Base-by-base conservation (phyloP, 1,140 invertebrate genomes). In the Cyclina sinensis region DNA sequence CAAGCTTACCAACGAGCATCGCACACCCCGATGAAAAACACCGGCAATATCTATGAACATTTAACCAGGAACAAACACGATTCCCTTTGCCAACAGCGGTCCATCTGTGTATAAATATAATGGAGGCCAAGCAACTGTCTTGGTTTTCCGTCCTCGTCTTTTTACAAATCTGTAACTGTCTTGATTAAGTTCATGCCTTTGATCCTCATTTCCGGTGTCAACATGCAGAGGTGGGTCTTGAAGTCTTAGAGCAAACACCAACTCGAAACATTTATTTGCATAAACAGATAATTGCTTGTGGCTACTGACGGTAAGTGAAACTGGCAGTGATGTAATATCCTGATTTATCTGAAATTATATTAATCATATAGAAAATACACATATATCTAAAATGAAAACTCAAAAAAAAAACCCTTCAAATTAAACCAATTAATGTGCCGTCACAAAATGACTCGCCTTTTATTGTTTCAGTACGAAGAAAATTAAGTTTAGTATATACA, bases 251-350 rank as follows among this genome's bases (percentile, higher is more conserved):
- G 37, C 24, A 46, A 59, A 82, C 1, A n/a, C 12, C 21, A 82
- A 11, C n/a, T 82, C 57, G 11, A 82, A 82, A 65, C 79, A 82
- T 82, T 82, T 82, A 24, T 62, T 82, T 27, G 54, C 54, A 48
- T 65, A 82, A 3, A 37, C 37, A 30, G 79, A 39, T 4, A 82
- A 18, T 9, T 65, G 37, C 3, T 37, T 12, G 16, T 65, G 54
- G 57, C 24, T 65, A 12, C 43, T 16, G 32, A 48, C 24, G 5
- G 9, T 21, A 1, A n/a, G 35, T 3, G 43, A 5, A 35, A 27
- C 9, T 46, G 37, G 18, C 16, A 62, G 24, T 4, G 39, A 24
- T 24, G 70, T 11, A 21, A 54, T 18, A n/a, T 78, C 46, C 0
- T 78, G 74, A 2, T 65, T 37, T 16, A 37, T 48, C 37, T 48